Percentiles rank a stretch among this genome's conserved stretches.
phyloP scores from a whole-genome alignment of 1,140 invertebrate genomes.

The Leptinotarsa texana region DNA sequence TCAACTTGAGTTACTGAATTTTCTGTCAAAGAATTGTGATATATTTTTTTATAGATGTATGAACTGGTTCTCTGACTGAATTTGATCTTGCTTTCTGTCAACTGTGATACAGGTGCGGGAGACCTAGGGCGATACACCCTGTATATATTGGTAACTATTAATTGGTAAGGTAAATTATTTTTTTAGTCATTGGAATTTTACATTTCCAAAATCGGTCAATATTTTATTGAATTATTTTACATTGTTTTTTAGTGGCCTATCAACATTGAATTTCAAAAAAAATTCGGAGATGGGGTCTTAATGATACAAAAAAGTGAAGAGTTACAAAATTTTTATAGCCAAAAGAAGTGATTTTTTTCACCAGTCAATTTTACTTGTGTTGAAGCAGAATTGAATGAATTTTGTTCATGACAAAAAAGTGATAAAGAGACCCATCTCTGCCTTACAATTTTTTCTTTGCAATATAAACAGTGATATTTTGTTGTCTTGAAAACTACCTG shows the following conservation, averaged over 20 bases:
- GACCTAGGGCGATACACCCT: conserved; percentile 21
- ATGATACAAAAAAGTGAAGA: too few species aligned
- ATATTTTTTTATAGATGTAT: too few species aligned
- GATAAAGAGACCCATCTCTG: neutral
- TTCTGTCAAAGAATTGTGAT: too few species aligned
- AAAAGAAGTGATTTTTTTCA: too few species aligned
- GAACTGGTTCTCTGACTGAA: neutral
- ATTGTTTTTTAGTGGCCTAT: conserved; percentile 7
- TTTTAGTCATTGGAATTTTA: conserved; percentile 33
- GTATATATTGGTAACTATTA: conserved; percentile 42
- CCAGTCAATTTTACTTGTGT: too few species aligned
- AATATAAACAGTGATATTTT: neutral
- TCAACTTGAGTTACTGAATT: too few species aligned
- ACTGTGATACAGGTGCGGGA: conserved; percentile 19
- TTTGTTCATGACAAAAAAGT: too few species aligned
- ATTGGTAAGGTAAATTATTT: conserved; percentile 44
- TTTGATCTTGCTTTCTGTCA: neutral
- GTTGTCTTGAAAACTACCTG: neutral
- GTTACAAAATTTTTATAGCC: too few species aligned
- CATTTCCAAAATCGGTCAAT: conserved; percentile 19
- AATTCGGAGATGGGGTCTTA: neutral
- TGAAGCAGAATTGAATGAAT: too few species aligned
- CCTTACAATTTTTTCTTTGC: conserved; percentile 3
- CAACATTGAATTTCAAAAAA: neutral
- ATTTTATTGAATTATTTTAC: conserved; percentile 16